A percentile compares a stretch with the other conserved stretches of the same genome.
Evolutionary conservation across 2,888 invertebrate genomes (phyloP).

Genomic region (Andricus quercusramuli): DNA sequence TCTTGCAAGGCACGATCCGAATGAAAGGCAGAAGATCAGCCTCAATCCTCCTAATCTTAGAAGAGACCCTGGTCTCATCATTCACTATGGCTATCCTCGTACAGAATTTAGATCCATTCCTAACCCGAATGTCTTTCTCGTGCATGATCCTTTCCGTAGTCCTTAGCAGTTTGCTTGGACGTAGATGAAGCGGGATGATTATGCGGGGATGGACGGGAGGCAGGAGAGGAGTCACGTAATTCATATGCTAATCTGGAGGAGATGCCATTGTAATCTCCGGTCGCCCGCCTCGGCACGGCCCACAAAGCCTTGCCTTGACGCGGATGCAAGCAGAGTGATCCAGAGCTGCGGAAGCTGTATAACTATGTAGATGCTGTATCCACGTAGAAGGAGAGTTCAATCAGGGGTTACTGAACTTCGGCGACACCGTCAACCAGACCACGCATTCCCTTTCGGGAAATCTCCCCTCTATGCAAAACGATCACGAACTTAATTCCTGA

Average conservation of each 20-base stretch:
- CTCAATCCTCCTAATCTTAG: conserved; percentile 5
- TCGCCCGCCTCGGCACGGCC: conserved; percentile 71
- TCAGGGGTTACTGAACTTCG: conserved; percentile 72
- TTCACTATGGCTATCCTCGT: background rate
- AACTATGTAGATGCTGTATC: conserved; percentile 69
- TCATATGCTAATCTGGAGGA: conserved; percentile 78
- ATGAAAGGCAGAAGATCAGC: conserved; percentile 25
- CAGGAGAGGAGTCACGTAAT: conserved; percentile 71
- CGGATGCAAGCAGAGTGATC: conserved; percentile 73
- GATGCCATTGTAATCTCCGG: conserved; percentile 79
- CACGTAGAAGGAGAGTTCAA: conserved; percentile 67
- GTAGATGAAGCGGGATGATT: conserved; percentile 33
- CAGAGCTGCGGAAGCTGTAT: conserved; percentile 62
- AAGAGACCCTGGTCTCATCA: background rate
- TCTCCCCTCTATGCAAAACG: conserved; percentile 44
- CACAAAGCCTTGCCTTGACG: conserved; percentile 76
- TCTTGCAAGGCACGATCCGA: background rate
- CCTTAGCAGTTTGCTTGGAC: conserved; percentile 35
- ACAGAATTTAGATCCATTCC: conserved; percentile 25
- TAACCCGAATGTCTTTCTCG: conserved; percentile 16
- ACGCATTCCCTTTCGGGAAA: conserved; percentile 16
- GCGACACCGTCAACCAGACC: conserved; percentile 55
- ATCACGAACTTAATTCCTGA: conserved; percentile 37
- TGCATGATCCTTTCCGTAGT: conserved; percentile 16
- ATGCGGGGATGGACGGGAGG: conserved; percentile 41